Evolutionary conservation across 2,888 invertebrate genomes (phyloP).

Genomic region (Tiliacea aurago): DNA sequence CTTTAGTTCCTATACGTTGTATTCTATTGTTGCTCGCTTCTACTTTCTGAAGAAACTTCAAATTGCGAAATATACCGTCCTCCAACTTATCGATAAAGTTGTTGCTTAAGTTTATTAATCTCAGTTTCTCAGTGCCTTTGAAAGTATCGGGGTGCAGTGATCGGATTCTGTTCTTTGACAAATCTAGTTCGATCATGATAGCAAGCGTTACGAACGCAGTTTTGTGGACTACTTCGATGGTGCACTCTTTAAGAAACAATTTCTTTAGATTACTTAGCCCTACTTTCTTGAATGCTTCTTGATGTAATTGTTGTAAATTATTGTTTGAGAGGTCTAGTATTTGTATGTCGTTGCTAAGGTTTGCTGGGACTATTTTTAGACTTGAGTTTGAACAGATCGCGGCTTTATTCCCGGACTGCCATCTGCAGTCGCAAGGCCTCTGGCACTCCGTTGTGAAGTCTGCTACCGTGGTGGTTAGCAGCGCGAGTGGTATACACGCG

Average conservation of each 20-base stretch:
- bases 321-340: constrained; percentile 94
- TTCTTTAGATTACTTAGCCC: constrained; percentile 95
- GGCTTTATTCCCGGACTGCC: constrained; percentile 96
- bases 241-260: constrained; percentile 94
- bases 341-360: constrained; percentile 93
- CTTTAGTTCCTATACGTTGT: constrained; percentile 92
- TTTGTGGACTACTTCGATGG: constrained; percentile 92
- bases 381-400: constrained; percentile 94
- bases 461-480: constrained; percentile 82
- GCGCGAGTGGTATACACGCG: constrained; percentile 78
- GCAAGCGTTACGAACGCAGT: constrained; percentile 94
- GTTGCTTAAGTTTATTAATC: constrained; percentile 93
- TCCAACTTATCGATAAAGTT: constrained; percentile 94
- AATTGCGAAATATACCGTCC: constrained; percentile 93
- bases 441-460: constrained; percentile 92
- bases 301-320: constrained; percentile 91
- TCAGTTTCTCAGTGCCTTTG: constrained; percentile 92
- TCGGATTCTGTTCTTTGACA: constrained; percentile 93
- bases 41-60: constrained; percentile 94
- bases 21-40: constrained; percentile 95
- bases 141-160: constrained; percentile 93
- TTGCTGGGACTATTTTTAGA: constrained; percentile 92
- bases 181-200: constrained; percentile 95
- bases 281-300: constrained; percentile 93
- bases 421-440: constrained; percentile 94